Base-by-base conservation (phyloP, 2,113 vertebrate species). In the Harpagus bidentatus region DNA sequence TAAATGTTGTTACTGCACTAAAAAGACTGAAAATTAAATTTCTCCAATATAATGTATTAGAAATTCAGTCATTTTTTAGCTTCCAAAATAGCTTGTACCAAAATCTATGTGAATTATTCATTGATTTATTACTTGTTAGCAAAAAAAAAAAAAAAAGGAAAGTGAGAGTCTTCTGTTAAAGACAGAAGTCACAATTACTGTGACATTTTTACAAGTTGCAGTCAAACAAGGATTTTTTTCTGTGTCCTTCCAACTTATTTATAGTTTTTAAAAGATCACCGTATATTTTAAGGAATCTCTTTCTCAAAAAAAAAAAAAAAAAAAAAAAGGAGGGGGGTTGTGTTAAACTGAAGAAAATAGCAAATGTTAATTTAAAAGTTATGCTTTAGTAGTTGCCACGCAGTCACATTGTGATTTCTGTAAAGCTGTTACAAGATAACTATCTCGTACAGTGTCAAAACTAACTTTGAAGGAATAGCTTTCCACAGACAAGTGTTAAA, bases 201-300 rank as follows among this genome's bases (percentile, higher is more conserved):
- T 66, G 84, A 82, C 26, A 31, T 85, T 96, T 96, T 82, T 72
- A 94, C 61, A 85, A 42, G 32, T 52, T 76, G 55, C 29, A 94
- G 65, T 89, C 67, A 96, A 85, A 88, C 28, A 73, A 69, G 53
- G 31, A 88, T 88, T 88, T 84, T 87, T 91, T 91, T 82, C 85
- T 67, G 36, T 50, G 96, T 95, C 82, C 42, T 96, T 96, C 23
- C 45, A 62, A 83, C 8, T 43, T 66, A 82, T 12, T 91, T 47
- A 42, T 1, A 43, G 36, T 56, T 90, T 95, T 93, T 56, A 50
- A 96, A 95, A 82, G 77, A 89, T 55, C 63, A 70, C 18, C 2
- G 5, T 29, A 12, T 70, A 79, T 87, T 94, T 87, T 80, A 90
- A 82, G 29, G 43, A 93, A 89, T 55, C 9, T 90, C 58, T 83